Base-by-base conservation (phyloP, 2,888 invertebrate genomes). In the Andrena hattorfiana region DNA sequence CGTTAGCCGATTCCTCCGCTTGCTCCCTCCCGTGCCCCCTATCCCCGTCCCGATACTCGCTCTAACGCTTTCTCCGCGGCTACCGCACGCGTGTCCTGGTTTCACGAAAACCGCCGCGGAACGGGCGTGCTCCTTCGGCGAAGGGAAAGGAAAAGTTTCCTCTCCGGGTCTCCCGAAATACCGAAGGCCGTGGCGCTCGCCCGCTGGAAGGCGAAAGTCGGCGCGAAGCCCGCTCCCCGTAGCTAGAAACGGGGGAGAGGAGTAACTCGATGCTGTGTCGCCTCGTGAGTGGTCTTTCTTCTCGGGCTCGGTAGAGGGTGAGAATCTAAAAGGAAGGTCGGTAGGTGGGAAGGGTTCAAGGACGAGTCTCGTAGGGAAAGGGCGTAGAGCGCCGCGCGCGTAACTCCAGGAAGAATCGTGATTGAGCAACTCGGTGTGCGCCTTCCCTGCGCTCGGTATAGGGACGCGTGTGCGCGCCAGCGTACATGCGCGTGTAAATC, bases 41-140 rank as follows among this genome's bases (percentile, higher is more conserved):
- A 23, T 30, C 35, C 49, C 35, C 49, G 26, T 49, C 49, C 51
- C 26, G 28, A 42, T 64, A 1, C 23, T 60, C 49, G 48, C 30
- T 62, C 87, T 87, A 87, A 87, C 87, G 87, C 87, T 87, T 87
- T 87, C 87, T 76, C 87, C 63, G 63, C n/a, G 69, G 69, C 59
- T n/a, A n/a, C 20, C n/a, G 23, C 59, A 67, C 76, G 83, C 77
- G 87, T 59, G 86, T 87, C 79, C 87, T 68, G 77, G 81, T 87
- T 86, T 87, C 84, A 84, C 77, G 84, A 73, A 81, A 87, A 85
- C 80, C 66, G 60, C 48, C 54, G 20, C 26, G 70, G 54, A 20
- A 26, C 35, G 5, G 35, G 51, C 13, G 54, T 71, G 64, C 77
- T 81, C 54, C 56, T 68, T 76, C 23, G 35, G 49, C 60, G 68